phyloP scores from a whole-genome alignment of 2,888 invertebrate genomes.

The Meandrusa payeni region DNA sequence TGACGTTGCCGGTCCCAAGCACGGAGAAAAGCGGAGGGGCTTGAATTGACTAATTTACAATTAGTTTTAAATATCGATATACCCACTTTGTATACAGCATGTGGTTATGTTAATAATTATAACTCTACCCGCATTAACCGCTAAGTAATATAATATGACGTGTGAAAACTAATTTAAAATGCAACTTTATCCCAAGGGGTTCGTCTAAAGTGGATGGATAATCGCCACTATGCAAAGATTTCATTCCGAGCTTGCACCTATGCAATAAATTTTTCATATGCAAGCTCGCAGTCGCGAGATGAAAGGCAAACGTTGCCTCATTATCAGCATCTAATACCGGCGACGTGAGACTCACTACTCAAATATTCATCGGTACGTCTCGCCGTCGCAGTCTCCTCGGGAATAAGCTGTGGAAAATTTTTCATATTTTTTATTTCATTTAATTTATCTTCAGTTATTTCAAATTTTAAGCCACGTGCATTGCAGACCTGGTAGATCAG shows the following conservation, averaged over 20 bases:
- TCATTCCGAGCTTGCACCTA: constrained; percentile 14
- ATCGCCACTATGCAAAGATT: constrained; percentile 6
- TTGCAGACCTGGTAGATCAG: no score
- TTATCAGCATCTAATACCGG: constrained; percentile 50
- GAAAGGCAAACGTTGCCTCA: constrained; percentile 58
- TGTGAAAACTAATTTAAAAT: background rate
- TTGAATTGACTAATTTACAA: no score
- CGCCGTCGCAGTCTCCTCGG: background rate
- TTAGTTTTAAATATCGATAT: no score
- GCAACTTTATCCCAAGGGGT: background rate
- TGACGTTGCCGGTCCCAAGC: no score
- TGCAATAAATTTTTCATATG: constrained; percentile 22
- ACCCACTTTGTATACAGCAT: no score
- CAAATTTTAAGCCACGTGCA: no score
- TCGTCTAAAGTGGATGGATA: background rate
- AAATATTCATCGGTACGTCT: constrained; percentile 41
- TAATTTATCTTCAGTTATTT: no score
- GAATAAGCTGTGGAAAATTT: constrained; percentile 5
- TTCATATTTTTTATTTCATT: background rate
- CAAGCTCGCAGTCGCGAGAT: constrained; percentile 37
- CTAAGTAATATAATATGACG: no score
- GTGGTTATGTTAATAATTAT: no score
- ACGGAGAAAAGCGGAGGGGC: no score
- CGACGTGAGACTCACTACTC: constrained; percentile 37
- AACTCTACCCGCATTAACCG: no score